These are phyloP conservation scores for Leptodactylus fallax DNA, from an alignment of 2,797 vertebrate genomes.

Conservation along the genomic window DNA sequence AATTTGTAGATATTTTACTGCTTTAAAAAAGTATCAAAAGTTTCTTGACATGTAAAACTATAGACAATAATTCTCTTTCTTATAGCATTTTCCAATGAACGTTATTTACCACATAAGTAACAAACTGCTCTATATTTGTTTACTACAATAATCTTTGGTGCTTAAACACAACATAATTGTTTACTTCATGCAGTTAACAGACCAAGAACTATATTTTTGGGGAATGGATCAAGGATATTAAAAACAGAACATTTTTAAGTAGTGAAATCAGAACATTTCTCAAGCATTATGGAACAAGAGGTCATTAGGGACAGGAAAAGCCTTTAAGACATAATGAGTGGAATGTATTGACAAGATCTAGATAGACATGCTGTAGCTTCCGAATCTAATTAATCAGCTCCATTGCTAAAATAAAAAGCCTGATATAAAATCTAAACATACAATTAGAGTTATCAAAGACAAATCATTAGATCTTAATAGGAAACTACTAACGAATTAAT, in stretches of 20 bases:
- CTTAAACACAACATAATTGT: conserved; percentile 9
- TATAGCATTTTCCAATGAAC: not conserved
- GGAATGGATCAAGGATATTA: conserved; percentile 5
- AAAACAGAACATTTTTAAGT: conserved; percentile 19
- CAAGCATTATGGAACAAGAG: conserved; percentile 38
- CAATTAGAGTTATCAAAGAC: not conserved
- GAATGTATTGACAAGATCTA: conserved; percentile 40
- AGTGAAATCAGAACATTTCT: conserved; percentile 20
- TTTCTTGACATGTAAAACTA: not conserved
- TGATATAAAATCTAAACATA: conserved; percentile 1
- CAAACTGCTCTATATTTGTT: not conserved
- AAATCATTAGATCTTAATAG: not conserved
- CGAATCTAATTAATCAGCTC: conserved; percentile 46
- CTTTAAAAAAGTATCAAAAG: not conserved
- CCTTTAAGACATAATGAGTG: conserved; percentile 36
- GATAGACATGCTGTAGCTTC: conserved; percentile 31
- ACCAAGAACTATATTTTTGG: not conserved
- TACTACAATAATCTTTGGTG: not conserved
- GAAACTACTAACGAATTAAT: not conserved
- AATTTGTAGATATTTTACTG: not conserved
- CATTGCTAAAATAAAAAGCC: conserved; percentile 22
- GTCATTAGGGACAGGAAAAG: conserved; percentile 37
- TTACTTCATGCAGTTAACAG: not conserved
- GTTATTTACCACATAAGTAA: not conserved
- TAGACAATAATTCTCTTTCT: not conserved